phyloP scores from a whole-genome alignment of 2,113 vertebrate species.

The Neodon shergylaensis region DNA sequence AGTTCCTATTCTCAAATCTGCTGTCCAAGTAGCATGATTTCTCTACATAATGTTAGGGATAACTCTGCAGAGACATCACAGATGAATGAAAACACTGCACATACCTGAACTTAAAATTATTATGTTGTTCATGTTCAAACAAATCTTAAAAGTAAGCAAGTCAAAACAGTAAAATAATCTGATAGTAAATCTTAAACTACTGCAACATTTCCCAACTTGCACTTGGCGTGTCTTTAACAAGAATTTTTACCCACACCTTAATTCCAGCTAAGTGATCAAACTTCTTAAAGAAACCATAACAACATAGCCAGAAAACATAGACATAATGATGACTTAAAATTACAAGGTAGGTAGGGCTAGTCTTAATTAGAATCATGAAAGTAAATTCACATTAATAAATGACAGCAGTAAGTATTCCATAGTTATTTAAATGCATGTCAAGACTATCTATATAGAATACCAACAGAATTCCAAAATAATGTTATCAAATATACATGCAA shows the following conservation, averaged over 20 bases:
- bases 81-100: constrained; percentile 55
- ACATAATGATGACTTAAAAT: constrained; percentile 53
- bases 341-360: background rate
- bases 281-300: constrained; percentile 56
- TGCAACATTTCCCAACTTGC: constrained; percentile 68
- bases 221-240: constrained; percentile 60
- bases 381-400: constrained; percentile 54
- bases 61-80: constrained; percentile 53
- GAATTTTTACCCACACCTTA: constrained; percentile 70
- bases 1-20: constrained; percentile 42
- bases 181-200: constrained; percentile 59
- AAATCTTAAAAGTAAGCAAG: constrained; percentile 68
- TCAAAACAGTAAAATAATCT: constrained; percentile 68
- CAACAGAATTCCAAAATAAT: constrained; percentile 41
- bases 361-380: constrained; percentile 51
- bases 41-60: constrained; percentile 34
- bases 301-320: constrained; percentile 36
- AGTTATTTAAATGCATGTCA: constrained; percentile 42
- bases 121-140: constrained; percentile 69
- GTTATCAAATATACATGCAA: background rate
- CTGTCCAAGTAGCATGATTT: constrained; percentile 50
- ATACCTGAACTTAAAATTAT: constrained; percentile 63
- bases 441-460: background rate
- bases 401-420: constrained; percentile 30
- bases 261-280: constrained; percentile 68